Percentiles rank a stretch among this genome's conserved stretches.
phyloP scores from a whole-genome alignment of 1,140 invertebrate species.

The Heliconius nattereri region DNA sequence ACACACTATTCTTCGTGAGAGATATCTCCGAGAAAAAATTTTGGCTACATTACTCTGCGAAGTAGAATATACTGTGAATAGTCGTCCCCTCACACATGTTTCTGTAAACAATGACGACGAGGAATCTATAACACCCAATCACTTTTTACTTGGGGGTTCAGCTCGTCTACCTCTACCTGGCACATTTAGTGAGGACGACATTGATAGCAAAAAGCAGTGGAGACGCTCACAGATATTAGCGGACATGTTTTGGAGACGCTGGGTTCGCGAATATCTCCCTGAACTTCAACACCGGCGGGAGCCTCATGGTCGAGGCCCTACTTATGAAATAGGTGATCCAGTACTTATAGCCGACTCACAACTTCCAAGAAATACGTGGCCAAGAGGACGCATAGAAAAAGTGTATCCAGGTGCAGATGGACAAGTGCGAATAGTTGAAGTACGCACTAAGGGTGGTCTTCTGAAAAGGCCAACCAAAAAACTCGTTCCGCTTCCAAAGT shows the following conservation, averaged over 20 bases:
- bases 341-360: conserved; percentile 43
- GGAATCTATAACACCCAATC: conserved; percentile 53
- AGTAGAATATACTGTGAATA: conserved; percentile 52
- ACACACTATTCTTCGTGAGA: conserved; percentile 25
- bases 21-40: conserved; percentile 45
- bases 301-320: conserved; percentile 13
- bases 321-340: conserved; percentile 31
- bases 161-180: conserved; percentile 33
- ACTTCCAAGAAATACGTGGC: conserved; percentile 49
- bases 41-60: conserved; percentile 48
- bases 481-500: conserved; percentile 19
- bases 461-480: conserved; percentile 36
- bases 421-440: conserved; percentile 49
- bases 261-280: conserved; percentile 51
- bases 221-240: conserved; percentile 40
- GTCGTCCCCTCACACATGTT: conserved; percentile 54
- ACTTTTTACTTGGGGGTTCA: conserved; percentile 57
- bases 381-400: conserved; percentile 43
- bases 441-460: conserved; percentile 45
- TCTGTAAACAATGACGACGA: conserved; percentile 42
- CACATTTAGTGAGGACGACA: conserved; percentile 25
- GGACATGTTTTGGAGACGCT: conserved; percentile 38
- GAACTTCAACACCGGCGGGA: conserved; percentile 38
- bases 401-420: conserved; percentile 55
- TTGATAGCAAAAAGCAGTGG: conserved; percentile 34